Conservation (phyloP, 2,113 vertebrate genomes). For the Podarcis cretensis region DNA sequence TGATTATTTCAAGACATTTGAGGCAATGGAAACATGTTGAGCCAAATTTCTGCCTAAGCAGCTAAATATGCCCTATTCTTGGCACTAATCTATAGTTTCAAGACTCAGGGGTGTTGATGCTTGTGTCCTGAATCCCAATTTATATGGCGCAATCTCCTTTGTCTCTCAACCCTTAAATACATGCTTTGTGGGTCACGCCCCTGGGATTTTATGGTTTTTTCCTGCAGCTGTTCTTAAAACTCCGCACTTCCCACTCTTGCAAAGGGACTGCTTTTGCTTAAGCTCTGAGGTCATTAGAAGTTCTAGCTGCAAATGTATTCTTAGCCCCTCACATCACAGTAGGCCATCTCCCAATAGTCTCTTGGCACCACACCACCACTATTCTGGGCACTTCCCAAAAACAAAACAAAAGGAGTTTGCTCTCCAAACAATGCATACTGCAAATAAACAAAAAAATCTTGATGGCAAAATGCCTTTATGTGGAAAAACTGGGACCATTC, state of each 20-base stretch:
- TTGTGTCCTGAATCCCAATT: conserved; percentile 13
- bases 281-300: not conserved
- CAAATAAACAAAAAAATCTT: not conserved
- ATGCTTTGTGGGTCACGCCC: accelerated
- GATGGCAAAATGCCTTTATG: not conserved
- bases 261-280: not conserved
- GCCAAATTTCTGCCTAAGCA: conserved; percentile 10
- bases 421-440: conserved; percentile 23
- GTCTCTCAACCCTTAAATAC: not conserved
- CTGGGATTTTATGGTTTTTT: conserved; percentile 4
- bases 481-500: not conserved
- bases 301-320: not conserved
- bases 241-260: not conserved
- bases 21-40: not conserved
- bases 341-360: not conserved
- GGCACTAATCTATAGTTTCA: not conserved
- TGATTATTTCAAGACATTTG: not conserved
- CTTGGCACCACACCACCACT: not conserved
- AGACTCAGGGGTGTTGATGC: conserved; percentile 7
- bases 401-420: not conserved
- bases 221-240: conserved; percentile 39
- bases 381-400: conserved; percentile 11
- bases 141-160: not conserved
- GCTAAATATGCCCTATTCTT: not conserved
- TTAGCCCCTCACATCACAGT: conserved; percentile 34